Evolutionary conservation across 2,888 invertebrate genomes (phyloP), one percentile per base, ranked within the genome.

Genomic region (Aphidoletes aphidimyza): DNA sequence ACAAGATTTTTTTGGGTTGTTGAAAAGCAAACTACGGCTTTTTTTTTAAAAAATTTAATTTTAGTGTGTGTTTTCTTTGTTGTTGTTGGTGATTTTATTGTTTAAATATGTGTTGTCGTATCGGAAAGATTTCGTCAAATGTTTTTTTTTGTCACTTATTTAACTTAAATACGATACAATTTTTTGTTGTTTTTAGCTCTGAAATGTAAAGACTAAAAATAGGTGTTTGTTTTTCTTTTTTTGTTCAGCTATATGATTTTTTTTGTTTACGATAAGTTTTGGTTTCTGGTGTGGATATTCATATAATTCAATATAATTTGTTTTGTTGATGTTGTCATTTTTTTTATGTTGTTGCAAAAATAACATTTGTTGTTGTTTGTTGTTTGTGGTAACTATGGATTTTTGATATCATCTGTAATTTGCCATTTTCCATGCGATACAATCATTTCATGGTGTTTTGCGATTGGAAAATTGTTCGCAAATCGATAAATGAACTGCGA

Each of bases 91-190:
- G 22, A 54, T 54, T 54, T 69, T 69, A 30, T 69, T 69, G 14
- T 69, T n/a, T 69, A 30, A 69, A 69, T 69, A 69, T 30, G 69
- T 69, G 69, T n/a, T 69, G 69, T 69, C 22, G n/a, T 69, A 14
- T 34, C 69, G 69, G 30, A 69, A 69, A 69, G 69, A 69, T n/a
- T n/a, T 69, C 69, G 69, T 69, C 69, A 69, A 69, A 69, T 69
- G 14, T 54, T 54, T 54, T 54, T 54, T 54, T 54, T 22, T 69
- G n/a, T 69, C 69, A 69, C 69, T 69, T 69, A 69, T 69, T 11
- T 69, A 69, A 69, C 69, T 69, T 69, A 69, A 69, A 69, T 69
- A 69, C 69, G 69, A n/a, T 30, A 69, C 69, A 69, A 69, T 42
- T 9, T 9, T 42, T 42, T n/a, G n/a, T n/a, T n/a, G n/a, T n/a